These are phyloP conservation scores for Ahaetulla prasina DNA, from an alignment of 2,113 vertebrate species.

Conservation along the genomic window DNA sequence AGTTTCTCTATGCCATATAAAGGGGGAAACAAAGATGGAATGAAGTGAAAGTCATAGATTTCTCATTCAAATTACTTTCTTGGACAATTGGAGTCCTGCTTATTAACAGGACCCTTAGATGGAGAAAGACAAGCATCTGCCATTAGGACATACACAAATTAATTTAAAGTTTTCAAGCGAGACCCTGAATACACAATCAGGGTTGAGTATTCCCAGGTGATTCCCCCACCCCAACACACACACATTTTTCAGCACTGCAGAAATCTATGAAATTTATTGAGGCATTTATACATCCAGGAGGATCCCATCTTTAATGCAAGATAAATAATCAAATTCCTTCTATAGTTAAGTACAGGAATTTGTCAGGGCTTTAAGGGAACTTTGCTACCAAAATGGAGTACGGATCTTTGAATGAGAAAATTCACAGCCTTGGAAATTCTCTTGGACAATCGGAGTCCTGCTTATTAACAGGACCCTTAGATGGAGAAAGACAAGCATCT, in stretches of 20 bases:
- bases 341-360: neutral
- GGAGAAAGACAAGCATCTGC: neutral
- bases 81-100: neutral
- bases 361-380: neutral
- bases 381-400: neutral
- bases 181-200: neutral
- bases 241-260: neutral
- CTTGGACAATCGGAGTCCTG: neutral
- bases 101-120: neutral
- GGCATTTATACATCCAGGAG: neutral
- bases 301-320: neutral
- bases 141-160: neutral
- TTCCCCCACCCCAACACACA: fast-evolving
- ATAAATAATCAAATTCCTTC: neutral
- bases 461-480: neutral
- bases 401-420: neutral
- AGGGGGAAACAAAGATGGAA: neutral
- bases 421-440: neutral
- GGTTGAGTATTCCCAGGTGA: neutral
- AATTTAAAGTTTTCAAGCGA: neutral
- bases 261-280: neutral
- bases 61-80: neutral
- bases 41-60: neutral
- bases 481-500: neutral
- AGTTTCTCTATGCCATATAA: neutral